These are phyloP conservation scores for Philopedon plagiatum DNA, from an alignment of 2,888 invertebrate genomes.

Conservation along the genomic window DNA sequence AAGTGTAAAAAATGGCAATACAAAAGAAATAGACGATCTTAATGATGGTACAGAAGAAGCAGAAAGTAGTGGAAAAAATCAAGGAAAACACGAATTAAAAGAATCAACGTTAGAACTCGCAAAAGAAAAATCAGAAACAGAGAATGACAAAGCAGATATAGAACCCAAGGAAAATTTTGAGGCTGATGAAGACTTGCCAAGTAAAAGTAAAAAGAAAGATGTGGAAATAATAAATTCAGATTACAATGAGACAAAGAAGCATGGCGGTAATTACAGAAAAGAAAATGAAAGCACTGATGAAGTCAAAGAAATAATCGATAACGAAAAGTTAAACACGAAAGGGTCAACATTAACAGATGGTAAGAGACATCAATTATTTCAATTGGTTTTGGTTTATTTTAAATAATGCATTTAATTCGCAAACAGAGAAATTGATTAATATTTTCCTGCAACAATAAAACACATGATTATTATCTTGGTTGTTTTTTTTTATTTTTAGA, in stretches of 20 bases:
- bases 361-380: background rate
- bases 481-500: background rate
- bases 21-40: no score
- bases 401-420: no score
- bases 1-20: background rate
- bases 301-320: constrained; percentile 28
- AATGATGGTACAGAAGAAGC: no score
- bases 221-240: constrained; percentile 48
- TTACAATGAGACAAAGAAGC: constrained; percentile 50
- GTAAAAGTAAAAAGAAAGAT: constrained; percentile 10
- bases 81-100: no score
- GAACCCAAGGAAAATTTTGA: background rate
- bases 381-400: no score
- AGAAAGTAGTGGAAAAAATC: constrained; percentile 23
- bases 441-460: no score
- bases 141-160: background rate
- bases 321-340: constrained; percentile 15
- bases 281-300: constrained; percentile 20
- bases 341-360: background rate
- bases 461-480: background rate
- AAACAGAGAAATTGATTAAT: no score
- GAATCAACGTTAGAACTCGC: no score
- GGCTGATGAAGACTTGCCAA: background rate
- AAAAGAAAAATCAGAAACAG: constrained; percentile 10
- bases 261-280: constrained; percentile 45